A percentile compares a stretch with the other conserved stretches of the same genome.
phyloP scores from a whole-genome alignment of 30 jellyfish, hydroid and myxozoan genomes.

The Aurelia coerulea region DNA sequence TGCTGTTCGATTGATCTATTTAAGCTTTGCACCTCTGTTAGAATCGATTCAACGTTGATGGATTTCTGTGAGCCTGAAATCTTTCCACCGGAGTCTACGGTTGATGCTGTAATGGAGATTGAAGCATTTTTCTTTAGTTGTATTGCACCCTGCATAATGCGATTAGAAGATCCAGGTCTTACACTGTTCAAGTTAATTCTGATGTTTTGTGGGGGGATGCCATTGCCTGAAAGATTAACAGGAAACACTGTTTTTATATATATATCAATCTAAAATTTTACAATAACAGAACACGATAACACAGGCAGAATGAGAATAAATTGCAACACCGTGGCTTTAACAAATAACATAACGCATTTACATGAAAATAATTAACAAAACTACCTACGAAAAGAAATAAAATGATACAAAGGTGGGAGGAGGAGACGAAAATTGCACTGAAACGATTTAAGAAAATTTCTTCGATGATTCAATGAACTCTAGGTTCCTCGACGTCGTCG shows the following conservation, averaged over 20 bases:
- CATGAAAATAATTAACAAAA: no score
- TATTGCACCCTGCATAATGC: conserved; percentile 5
- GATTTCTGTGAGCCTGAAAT: neutral
- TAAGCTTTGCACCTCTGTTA: neutral
- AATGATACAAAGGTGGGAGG: no score
- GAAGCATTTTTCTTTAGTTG: neutral
- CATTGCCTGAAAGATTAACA: neutral
- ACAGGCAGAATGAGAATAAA: no score
- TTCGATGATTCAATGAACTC: no score
- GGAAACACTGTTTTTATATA: neutral
- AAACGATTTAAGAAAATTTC: no score
- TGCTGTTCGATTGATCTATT: neutral
- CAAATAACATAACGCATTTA: no score
- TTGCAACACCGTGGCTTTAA: no score
- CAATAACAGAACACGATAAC: neutral
- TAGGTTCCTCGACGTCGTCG: no score
- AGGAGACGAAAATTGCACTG: no score
- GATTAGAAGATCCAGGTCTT: conserved; percentile 10
- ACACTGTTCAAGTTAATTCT: neutral
- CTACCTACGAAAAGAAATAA: no score
- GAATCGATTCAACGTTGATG: neutral
- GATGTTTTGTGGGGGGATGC: neutral
- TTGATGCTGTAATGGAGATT: neutral
- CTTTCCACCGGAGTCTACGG: conserved; percentile 39
- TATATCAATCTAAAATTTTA: no score